Evolutionary conservation across 2,888 invertebrate species (phyloP), one percentile per base, ranked within the genome.

Genomic region (Sacculina carcini): DNA sequence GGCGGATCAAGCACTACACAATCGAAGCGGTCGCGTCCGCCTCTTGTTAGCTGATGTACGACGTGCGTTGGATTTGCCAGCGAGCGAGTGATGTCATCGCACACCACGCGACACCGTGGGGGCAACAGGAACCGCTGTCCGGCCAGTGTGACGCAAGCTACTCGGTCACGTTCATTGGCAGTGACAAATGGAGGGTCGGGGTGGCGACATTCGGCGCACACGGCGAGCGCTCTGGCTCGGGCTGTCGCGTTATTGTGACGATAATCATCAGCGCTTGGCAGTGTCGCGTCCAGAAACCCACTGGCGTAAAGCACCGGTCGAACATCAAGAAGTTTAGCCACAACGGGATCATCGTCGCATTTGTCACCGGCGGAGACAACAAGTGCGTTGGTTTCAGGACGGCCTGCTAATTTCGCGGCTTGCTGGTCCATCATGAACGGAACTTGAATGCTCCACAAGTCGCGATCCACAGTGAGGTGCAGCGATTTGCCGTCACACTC

Each of bases 1-100:
- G 94, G 92, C 31, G 94, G 94, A 69, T 94, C 94, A 57, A 90
- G 69, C 21, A 92, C 66, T 48, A 94, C 71, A 50, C 89, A 68
- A 64, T 92, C 82, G 70, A 73, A 92, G 53, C 69, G 69, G 7
- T 10, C 9, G n/a, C n/a, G n/a, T 2, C 44, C 44, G 16, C 26
- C 28, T 3, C 16, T 19, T 14, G 29, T 16, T 19, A 28, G 28
- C 26, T 10, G 44, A 5, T 23, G 3, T 2, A 28, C 44, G 28
- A 44, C 44, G n/a, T 9, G n/a, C n/a, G n/a, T n/a, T 16, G 3
- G 9, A 19, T 28, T 28, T 10, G 26, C 44, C 9, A 26, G 29
- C 44, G 44, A n/a, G 9, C 16, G 2, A 2, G 44, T 68, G 57
- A 80, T 70, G 59, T 76, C 71, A 62, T 76, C 76, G 58, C 77